A percentile compares a stretch with the other conserved stretches of the same genome.
Evolutionary conservation across 2,113 vertebrate genomes (phyloP).

Genomic region (Accipiter cooperii): DNA sequence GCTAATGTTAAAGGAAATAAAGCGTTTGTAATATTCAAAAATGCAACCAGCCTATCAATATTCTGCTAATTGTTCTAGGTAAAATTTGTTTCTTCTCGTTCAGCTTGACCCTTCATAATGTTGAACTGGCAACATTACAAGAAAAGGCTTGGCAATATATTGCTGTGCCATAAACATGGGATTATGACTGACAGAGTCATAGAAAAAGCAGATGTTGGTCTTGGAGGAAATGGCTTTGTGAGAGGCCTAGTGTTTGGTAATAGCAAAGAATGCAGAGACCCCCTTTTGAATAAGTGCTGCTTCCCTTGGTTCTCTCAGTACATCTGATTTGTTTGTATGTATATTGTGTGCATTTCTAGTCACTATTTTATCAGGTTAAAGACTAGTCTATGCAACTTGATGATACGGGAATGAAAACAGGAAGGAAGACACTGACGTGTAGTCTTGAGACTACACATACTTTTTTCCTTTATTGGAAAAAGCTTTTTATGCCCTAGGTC

Average conservation of each 20-base stretch:
- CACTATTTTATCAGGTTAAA: background rate
- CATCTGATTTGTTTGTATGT: background rate
- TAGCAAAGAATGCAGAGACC: background rate
- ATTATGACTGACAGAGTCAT: background rate
- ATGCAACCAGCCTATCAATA: background rate
- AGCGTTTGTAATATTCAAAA: background rate
- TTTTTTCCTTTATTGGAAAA: constrained; percentile 24
- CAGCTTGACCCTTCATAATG: background rate
- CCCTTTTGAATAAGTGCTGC: background rate
- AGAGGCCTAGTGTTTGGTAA: background rate
- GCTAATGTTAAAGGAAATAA: background rate
- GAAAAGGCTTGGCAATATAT: background rate
- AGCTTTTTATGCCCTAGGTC: background rate
- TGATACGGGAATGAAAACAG: background rate
- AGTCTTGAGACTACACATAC: background rate
- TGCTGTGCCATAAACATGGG: background rate
- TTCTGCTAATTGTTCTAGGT: background rate
- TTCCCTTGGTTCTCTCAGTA: background rate
- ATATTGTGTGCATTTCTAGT: background rate
- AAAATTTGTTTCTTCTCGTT: background rate
- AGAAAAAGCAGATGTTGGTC: constrained; percentile 6
- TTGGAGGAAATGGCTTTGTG: background rate
- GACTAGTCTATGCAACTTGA: background rate
- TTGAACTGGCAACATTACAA: background rate
- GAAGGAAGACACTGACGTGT: background rate